Percentiles rank a stretch among this genome's conserved stretches.
phyloP scores from a whole-genome alignment of 2,888 invertebrate species.

The Drosophila histrio region DNA sequence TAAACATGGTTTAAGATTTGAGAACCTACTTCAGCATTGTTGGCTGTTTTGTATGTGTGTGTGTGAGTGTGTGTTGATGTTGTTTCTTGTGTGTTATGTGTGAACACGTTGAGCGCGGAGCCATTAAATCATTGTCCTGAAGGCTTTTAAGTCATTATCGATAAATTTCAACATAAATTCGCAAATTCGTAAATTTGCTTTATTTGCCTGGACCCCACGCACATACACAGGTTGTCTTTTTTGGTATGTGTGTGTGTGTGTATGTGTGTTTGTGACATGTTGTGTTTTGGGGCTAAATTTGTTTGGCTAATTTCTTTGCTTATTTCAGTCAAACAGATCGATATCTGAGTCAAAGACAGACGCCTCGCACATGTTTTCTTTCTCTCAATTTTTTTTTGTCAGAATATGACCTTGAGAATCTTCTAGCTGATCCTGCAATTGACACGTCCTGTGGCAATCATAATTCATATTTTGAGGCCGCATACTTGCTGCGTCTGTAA shows the following conservation, averaged over 20 bases:
- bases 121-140: slow-evolving; percentile 84
- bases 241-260: slow-evolving; percentile 17
- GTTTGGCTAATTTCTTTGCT: slow-evolving; percentile 69
- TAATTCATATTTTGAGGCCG: slow-evolving; percentile 72
- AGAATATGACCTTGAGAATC: slow-evolving; percentile 67
- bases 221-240: slow-evolving; percentile 13
- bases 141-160: slow-evolving; percentile 84
- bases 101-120: slow-evolving; percentile 62
- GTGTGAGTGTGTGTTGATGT: slow-evolving; percentile 27
- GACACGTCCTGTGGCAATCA: slow-evolving; percentile 72
- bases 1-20: slow-evolving; percentile 76
- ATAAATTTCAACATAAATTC: slow-evolving; percentile 83
- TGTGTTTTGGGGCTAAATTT: slow-evolving; percentile 57
- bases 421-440: slow-evolving; percentile 53
- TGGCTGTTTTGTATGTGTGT: slow-evolving; percentile 34
- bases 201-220: slow-evolving; percentile 68
- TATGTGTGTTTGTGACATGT: slow-evolving; percentile 28
- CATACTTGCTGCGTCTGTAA: slow-evolving; percentile 54
- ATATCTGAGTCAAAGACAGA: slow-evolving; percentile 36
- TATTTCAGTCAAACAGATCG: slow-evolving; percentile 26
- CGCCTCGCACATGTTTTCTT: slow-evolving; percentile 26
- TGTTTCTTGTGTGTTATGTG: slow-evolving; percentile 48
- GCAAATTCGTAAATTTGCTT: slow-evolving; percentile 82
- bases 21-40: slow-evolving; percentile 69
- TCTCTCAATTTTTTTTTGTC: slow-evolving; percentile 55